phyloP scores from a whole-genome alignment of 2,113 vertebrate genomes.

The Mirza zaza region DNA sequence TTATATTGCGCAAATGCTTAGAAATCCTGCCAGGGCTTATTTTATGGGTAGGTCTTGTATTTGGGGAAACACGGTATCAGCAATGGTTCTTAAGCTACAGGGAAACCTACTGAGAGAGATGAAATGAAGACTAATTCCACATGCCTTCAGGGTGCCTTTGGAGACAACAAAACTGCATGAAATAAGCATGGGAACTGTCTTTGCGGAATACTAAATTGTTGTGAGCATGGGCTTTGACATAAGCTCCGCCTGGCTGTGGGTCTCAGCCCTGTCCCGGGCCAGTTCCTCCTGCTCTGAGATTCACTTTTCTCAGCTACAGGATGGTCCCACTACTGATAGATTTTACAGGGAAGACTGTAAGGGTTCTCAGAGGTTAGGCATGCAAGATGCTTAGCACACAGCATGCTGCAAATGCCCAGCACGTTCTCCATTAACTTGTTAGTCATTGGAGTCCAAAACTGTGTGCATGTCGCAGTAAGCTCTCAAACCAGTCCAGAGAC shows the following conservation, averaged over 20 bases:
- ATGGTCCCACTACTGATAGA: not conserved
- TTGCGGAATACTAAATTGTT: not conserved
- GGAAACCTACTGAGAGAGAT: not conserved
- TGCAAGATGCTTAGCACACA: not conserved
- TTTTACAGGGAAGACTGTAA: not conserved
- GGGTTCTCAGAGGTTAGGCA: not conserved
- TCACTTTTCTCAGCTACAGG: not conserved
- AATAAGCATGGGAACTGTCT: not conserved
- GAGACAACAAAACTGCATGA: not conserved
- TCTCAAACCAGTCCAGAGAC: not conserved
- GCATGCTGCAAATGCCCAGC: not conserved
- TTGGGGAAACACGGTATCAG: not conserved
- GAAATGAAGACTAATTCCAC: not conserved
- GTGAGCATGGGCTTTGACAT: not conserved
- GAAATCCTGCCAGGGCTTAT: no score
- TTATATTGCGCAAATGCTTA: no score
- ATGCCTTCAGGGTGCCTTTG: not conserved
- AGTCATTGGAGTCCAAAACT: accelerated
- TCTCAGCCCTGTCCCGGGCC: not conserved
- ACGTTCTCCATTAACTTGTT: not conserved
- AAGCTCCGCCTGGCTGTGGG: not conserved
- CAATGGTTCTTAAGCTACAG: not conserved
- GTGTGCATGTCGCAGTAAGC: not conserved
- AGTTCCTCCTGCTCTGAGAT: not conserved
- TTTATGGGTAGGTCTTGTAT: no score